A percentile compares a stretch with the other conserved stretches of the same genome.
Conservation (phyloP, 2,113 vertebrate genomes). For the Alethe diademata region DNA sequence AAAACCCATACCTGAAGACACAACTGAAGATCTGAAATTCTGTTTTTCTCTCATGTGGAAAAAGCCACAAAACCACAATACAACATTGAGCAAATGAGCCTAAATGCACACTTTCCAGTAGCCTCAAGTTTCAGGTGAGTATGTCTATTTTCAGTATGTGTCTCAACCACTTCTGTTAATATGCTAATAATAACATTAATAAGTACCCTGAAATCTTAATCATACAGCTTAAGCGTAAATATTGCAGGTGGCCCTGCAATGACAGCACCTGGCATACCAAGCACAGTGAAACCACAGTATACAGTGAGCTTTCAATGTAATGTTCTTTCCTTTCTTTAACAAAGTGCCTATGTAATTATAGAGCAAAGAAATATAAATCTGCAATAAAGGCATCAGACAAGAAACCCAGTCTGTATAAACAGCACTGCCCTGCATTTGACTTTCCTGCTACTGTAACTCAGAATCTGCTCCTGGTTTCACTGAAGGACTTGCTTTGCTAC, state of each 20-base stretch:
- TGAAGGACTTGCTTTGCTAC: neutral
- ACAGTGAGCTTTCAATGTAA: neutral
- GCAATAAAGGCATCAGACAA: neutral
- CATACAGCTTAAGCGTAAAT: neutral
- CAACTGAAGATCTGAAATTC: neutral
- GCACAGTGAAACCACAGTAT: neutral
- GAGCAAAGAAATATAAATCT: constrained; percentile 2
- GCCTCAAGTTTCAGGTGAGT: neutral
- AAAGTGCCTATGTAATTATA: neutral
- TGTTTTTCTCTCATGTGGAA: neutral
- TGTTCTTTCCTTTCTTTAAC: neutral
- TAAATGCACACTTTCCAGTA: neutral
- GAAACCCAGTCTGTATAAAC: neutral
- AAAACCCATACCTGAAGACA: neutral
- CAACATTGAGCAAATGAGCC: neutral
- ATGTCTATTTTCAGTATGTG: neutral
- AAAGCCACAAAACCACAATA: neutral
- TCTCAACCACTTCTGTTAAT: neutral
- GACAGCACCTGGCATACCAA: neutral
- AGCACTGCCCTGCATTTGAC: neutral
- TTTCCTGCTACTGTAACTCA: neutral
- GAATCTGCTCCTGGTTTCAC: neutral
- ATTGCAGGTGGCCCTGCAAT: neutral
- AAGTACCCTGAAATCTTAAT: neutral
- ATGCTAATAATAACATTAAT: neutral